Conservation (phyloP, 2,888 invertebrate genomes). For the Yponomeuta sedellus region DNA sequence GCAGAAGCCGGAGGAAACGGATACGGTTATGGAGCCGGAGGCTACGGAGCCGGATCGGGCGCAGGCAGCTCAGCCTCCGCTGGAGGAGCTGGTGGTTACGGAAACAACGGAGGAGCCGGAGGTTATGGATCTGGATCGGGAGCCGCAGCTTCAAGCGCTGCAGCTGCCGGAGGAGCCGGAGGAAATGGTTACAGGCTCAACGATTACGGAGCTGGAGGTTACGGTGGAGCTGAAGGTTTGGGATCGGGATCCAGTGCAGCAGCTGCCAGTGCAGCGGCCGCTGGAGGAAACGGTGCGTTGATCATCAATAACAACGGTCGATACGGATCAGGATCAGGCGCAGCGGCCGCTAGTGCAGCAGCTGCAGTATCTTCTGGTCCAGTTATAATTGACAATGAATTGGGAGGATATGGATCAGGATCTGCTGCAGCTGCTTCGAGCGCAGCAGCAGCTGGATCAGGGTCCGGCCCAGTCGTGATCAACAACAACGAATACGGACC, state of each 20-base stretch:
- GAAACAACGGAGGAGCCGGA: background rate
- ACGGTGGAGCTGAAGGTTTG: too few relatives aligned
- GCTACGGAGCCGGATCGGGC: background rate
- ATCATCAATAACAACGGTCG: conserved; percentile 5
- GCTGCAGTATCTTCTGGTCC: too few relatives aligned
- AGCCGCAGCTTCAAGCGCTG: background rate
- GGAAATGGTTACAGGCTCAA: too few relatives aligned
- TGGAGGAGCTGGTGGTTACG: conserved; percentile 7
- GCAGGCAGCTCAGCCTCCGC: conserved; percentile 9
- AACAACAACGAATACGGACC: conserved; percentile 8
- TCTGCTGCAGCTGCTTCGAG: background rate
- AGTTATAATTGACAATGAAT: background rate
- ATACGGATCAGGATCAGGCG: background rate
- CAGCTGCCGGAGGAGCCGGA: too few relatives aligned
- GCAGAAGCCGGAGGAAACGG: background rate
- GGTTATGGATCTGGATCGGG: background rate
- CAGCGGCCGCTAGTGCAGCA: too few relatives aligned
- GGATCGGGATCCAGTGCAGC: too few relatives aligned
- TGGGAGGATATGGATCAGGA: background rate
- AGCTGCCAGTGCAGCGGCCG: too few relatives aligned
- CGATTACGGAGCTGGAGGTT: too few relatives aligned
- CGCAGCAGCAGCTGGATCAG: conserved; percentile 14
- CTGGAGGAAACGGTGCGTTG: background rate
- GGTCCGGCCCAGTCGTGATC: background rate
- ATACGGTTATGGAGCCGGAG: background rate